Evolutionary conservation across 1,140 invertebrate species (phyloP), one percentile per base, ranked within the genome.

Genomic region (Apolygus lucorum): DNA sequence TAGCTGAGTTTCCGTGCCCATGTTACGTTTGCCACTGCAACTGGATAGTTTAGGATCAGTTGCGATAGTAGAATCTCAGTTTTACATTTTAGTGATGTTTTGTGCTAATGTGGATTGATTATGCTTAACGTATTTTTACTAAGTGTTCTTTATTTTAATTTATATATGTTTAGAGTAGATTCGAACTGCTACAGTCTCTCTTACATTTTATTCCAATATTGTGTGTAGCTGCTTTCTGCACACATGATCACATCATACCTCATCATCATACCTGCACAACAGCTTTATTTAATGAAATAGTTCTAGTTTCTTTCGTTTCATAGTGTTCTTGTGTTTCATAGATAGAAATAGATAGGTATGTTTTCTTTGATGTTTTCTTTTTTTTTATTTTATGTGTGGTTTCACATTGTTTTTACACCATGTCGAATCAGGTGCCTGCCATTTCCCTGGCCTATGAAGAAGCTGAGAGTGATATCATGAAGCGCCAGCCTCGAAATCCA

Each of bases 391-490:
- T 70, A 69, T 71, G 68, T 71, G 62, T 70, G 67, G 69, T 69
- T 76, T 73, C 74, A 73, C 73, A 65, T 70, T 74, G 73, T 74
- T 76, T 71, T 74, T 74, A 74, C 71, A 72, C 70, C 69, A 71
- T 74, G 68, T 74, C 73, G 70, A 70, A 72, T 78, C 84, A 95
- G 92, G 87, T 98, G 76, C 97, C 96, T 76, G 96, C 96, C 76
- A 98, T 99, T 82, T 97, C 96, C 71, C 86, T 99, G 79, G 96
- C 96, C 76, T 99, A 99, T 83, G 97, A 99, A 86, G 86, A 90
- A 81, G 91, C 96, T 68, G 97, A 99, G 81, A 92, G 92, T 74
- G 96, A 99, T 83, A 99, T 99, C 81, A 99, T 99, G 97, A 99
- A 99, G 87, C 88, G 96, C 75, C 88, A 88, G 76, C 96, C 97